A percentile compares a stretch with the other conserved stretches of the same genome.
Conservation (phyloP, 2,797 vertebrate species). For the Botia kubotai region DNA sequence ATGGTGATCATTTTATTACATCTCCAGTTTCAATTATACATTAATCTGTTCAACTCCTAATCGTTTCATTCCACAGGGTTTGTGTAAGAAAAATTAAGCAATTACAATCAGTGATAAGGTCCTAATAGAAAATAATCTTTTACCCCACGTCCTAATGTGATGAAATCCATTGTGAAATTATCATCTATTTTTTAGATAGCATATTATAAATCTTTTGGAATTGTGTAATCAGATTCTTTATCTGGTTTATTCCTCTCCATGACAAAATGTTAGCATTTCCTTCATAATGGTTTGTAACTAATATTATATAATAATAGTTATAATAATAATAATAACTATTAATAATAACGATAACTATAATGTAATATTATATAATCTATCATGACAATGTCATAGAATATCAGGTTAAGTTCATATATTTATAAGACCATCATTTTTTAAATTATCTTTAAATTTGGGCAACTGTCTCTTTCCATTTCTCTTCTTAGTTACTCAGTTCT, state of each 20-base stretch:
- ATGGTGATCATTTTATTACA: slow-evolving; percentile 25
- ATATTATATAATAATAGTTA: no score
- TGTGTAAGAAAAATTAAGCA: slow-evolving; percentile 17
- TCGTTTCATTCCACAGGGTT: slow-evolving; percentile 5
- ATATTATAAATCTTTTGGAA: background rate
- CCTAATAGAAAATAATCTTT: slow-evolving; percentile 12
- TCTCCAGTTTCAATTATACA: slow-evolving; percentile 35
- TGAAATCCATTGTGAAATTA: background rate
- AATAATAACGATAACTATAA: no score
- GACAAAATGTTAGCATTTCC: no score
- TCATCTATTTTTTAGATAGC: background rate
- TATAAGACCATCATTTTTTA: background rate
- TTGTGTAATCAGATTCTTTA: no score
- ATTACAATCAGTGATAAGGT: slow-evolving; percentile 28
- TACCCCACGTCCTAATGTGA: background rate
- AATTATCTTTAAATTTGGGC: background rate
- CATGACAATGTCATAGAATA: no score
- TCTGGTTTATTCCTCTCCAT: no score
- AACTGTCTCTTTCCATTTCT: background rate
- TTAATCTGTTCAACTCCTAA: slow-evolving; percentile 33
- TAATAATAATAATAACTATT: no score
- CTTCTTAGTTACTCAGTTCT: background rate
- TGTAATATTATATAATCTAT: no score
- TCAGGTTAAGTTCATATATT: no score
- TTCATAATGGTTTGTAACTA: no score